phyloP scores from a whole-genome alignment of 92 coral and sea anemone species.

The Meandrina meandrites region DNA sequence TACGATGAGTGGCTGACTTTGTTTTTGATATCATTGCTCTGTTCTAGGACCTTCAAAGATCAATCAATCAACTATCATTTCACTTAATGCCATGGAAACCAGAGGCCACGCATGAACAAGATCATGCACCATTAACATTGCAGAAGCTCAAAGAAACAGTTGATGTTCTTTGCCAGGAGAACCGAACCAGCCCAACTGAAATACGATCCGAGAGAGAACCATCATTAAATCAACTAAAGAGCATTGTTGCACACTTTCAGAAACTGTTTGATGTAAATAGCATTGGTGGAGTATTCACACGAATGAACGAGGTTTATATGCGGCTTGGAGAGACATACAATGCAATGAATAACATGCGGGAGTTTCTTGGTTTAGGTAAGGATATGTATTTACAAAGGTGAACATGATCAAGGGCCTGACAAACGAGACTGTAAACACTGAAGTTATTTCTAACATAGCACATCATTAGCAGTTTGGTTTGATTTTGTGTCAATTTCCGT shows the following conservation, averaged over 20 bases:
- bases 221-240: slow-evolving; percentile 72
- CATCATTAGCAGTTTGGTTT: no score
- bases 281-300: slow-evolving; percentile 87
- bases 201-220: slow-evolving; percentile 69
- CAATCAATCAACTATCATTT: slow-evolving; percentile 65
- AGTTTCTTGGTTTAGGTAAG: slow-evolving; percentile 80
- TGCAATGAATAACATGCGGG: slow-evolving; percentile 91
- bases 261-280: slow-evolving; percentile 87
- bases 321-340: slow-evolving; percentile 92
- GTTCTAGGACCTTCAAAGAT: slow-evolving; percentile 72
- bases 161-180: slow-evolving; percentile 68
- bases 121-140: slow-evolving; percentile 52
- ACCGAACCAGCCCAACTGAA: slow-evolving; percentile 78
- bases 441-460: no score
- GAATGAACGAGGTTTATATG: slow-evolving; percentile 93
- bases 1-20: not conserved
- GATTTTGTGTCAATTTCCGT: no score
- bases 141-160: slow-evolving; percentile 66
- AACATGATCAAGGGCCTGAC: no score
- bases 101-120: slow-evolving; percentile 57
- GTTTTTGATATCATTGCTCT: not conserved
- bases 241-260: slow-evolving; percentile 95
- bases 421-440: no score
- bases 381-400: not conserved
- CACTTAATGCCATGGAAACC: slow-evolving; percentile 91